Base-by-base conservation (phyloP, 2,888 invertebrate genomes). In the Pheosia gnoma region DNA sequence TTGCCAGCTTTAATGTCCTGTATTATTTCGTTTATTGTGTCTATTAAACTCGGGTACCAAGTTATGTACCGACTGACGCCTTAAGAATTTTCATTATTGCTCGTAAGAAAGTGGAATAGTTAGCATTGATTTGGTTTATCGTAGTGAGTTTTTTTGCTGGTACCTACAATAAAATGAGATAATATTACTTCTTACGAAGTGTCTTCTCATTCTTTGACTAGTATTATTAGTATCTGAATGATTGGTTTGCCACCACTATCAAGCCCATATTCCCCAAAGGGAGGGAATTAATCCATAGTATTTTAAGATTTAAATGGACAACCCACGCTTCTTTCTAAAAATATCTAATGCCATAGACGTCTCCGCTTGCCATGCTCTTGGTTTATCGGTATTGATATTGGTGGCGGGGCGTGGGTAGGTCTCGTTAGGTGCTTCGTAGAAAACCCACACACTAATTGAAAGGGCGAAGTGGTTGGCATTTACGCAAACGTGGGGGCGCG, bases 381-480 rank as follows among this genome's bases (percentile, higher is more conserved):
- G 68, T 67, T 72, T 73, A 71, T 72, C 59, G 62, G 57, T 68
- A 75, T 75, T 71, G 75, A 75, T 75, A 76, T 77, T 74, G 66
- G 66, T 61, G 49, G 74, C 71, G 78, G 80, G 70, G 73, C 68
- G 74, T 81, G 75, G 77, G 84, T 69, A 63, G 80, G 67, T 69
- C 70, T 74, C 58, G 39, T 36, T 52, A 71, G 70, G 69, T 74
- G 70, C 77, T 76, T 79, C 72, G 71, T 78, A 68, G 71, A 76
- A 81, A 76, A 77, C 84, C 85, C 82, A 81, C 82, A 82, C 80
- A 82, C 62, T 80, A 68, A 77, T 71, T 78, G 78, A 83, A 85
- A 85, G 83, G 84, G 80, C 81, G 75, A 79, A 80, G 75, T 84
- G 81, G 77, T 75, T 83, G 86, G 78, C 83, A 84, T 88, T 88